phyloP scores from a whole-genome alignment of 2,888 invertebrate species.

The Hypselothyrea guttata region DNA sequence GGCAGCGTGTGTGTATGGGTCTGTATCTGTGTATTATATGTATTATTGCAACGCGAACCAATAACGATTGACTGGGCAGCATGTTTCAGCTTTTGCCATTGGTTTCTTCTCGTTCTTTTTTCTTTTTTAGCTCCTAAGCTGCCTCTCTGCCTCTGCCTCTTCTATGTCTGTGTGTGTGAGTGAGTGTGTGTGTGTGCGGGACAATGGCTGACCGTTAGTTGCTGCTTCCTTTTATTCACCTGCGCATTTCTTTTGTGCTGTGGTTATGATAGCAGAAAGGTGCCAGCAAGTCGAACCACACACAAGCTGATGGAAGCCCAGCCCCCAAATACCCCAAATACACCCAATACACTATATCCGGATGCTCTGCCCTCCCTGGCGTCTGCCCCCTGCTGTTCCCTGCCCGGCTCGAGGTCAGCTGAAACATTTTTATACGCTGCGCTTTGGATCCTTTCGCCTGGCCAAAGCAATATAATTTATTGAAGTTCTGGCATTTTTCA shows the following conservation, averaged over 20 bases:
- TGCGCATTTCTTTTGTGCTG: constrained; percentile 67
- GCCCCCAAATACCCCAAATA: constrained; percentile 4
- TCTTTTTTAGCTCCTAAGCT: constrained; percentile 26
- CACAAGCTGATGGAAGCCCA: constrained; percentile 19
- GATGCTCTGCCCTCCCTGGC: neutral
- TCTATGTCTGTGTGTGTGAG: neutral
- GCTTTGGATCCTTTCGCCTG: constrained; percentile 25
- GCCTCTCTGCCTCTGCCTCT: constrained; percentile 33
- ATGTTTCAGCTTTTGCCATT: constrained; percentile 77
- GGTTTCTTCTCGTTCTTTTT: constrained; percentile 52
- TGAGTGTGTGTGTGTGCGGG: constrained; percentile 21
- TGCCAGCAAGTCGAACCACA: constrained; percentile 65
- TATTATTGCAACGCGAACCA: constrained; percentile 80
- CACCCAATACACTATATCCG: too few species aligned
- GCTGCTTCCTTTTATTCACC: constrained; percentile 67
- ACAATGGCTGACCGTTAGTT: constrained; percentile 50
- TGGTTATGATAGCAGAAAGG: constrained; percentile 73
- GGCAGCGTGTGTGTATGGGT: constrained; percentile 43
- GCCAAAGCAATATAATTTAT: constrained; percentile 72
- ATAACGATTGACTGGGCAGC: constrained; percentile 79
- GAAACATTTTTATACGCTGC: constrained; percentile 48
- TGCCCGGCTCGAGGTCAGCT: constrained; percentile 34
- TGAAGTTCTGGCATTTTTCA: constrained; percentile 75
- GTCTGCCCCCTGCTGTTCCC: neutral
- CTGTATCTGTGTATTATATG: constrained; percentile 60